Percentiles rank a stretch among this genome's conserved stretches.
Conservation (phyloP, 2,888 invertebrate genomes). For the Electrophaes corylata region DNA sequence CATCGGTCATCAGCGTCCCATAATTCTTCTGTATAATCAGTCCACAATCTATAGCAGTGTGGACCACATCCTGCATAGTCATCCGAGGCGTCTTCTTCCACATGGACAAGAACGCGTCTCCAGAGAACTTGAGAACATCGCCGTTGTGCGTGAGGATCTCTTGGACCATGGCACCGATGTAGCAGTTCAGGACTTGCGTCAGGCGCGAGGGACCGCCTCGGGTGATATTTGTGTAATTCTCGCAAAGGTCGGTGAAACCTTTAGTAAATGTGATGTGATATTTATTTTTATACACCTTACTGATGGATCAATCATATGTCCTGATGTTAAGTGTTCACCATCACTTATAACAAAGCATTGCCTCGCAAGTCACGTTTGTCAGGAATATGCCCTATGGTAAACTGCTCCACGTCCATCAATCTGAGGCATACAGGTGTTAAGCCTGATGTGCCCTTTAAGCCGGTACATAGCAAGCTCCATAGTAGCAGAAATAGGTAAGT, state of each 20-base stretch:
- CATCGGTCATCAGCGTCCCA: constrained; percentile 85
- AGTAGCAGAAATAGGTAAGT: no score
- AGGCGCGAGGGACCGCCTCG: constrained; percentile 88
- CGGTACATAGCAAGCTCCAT: no score
- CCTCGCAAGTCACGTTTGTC: no score
- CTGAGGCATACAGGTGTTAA: no score
- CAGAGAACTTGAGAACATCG: constrained; percentile 88
- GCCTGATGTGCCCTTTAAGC: no score
- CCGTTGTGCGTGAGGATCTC: constrained; percentile 87
- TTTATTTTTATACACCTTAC: no score
- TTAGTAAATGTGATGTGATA: constrained; percentile 4
- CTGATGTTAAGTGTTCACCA: no score
- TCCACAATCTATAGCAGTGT: constrained; percentile 87
- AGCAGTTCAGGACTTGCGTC: constrained; percentile 88
- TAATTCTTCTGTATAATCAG: constrained; percentile 87
- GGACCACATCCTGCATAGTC: constrained; percentile 85
- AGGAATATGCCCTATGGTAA: no score
- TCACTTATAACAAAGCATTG: no score
- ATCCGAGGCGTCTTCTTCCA: constrained; percentile 84
- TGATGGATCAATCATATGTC: no score
- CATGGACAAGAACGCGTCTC: constrained; percentile 87
- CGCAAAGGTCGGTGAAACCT: constrained; percentile 87
- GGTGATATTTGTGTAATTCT: constrained; percentile 86
- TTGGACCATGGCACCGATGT: constrained; percentile 89
- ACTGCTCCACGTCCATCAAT: no score